Base-by-base conservation (phyloP, 2,888 invertebrate species). In the Plutella xylostella region DNA sequence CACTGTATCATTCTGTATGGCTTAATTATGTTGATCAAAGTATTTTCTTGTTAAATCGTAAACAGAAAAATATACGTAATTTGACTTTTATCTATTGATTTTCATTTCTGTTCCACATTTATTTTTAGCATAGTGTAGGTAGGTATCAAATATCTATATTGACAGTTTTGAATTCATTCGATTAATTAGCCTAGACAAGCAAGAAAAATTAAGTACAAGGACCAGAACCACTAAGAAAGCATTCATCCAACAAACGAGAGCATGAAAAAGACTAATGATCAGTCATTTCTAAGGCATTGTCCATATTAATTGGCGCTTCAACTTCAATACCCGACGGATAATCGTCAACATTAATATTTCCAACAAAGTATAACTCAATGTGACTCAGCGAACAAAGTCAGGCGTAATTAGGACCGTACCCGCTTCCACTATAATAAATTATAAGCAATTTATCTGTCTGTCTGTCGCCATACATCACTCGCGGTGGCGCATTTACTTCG, bases 41-140 rank as follows among this genome's bases (percentile, higher is more conserved):
- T 58, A 73, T 65, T 42, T 42, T 75, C 69, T 78, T 80, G 72
- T 80, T 79, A 68, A 75, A 68, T 68, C 63, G 63, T 72, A 74
- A 77, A 74, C 76, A 72, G 68, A 62, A 67, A 79, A 80, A 80
- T 77, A 78, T 82, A 82, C 80, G 78, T 82, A 82, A 79, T 78
- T 82, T 80, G 79, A 79, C 79, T 79, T 82, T 77, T 20, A 55
- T 65, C 50, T 47, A 58, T 65, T 43, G 65, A 64, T 63, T 75
- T 60, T 56, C 28, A 57, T 62, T 58, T 57, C 19, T n/a, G 20
- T n/a, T n/a, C n/a, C n/a, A n/a, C n/a, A n/a, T n/a, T n/a, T n/a
- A n/a, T n/a, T n/a, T n/a, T n/a, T n/a, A n/a, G n/a, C n/a, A n/a
- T n/a, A n/a, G n/a, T n/a, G n/a, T n/a, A n/a, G n/a, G n/a, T n/a